These are phyloP conservation scores for Parotocinclus haroldoi DNA, from an alignment of 2,797 vertebrate species.

Conservation along the genomic window DNA sequence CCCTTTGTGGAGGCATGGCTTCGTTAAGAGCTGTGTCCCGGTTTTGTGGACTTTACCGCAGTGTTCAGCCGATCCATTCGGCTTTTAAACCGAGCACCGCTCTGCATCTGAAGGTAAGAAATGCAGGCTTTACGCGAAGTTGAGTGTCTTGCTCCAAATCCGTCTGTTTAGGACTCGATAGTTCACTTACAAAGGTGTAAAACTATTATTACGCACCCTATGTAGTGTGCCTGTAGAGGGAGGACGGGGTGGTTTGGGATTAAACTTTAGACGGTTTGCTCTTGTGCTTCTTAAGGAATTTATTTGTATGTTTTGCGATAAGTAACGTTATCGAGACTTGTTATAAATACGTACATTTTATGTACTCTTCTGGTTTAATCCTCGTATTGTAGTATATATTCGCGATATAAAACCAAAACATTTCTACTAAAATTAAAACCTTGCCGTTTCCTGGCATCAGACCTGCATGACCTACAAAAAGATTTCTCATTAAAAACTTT, in stretches of 20 bases:
- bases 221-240: conserved; percentile 7
- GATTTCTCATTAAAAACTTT: too few species aligned
- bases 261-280: too few species aligned
- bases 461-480: too few species aligned
- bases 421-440: too few species aligned
- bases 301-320: background rate
- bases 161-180: background rate
- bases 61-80: background rate
- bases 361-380: too few species aligned
- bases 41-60: conserved; percentile 7
- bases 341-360: too few species aligned
- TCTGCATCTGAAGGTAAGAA: conserved; percentile 21
- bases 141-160: background rate
- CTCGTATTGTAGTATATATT: too few species aligned
- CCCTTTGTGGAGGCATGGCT: conserved; percentile 6
- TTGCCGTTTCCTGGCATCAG: too few species aligned
- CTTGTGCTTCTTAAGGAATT: background rate
- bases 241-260: background rate
- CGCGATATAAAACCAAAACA: too few species aligned
- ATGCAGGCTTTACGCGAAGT: background rate
- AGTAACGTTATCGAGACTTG: too few species aligned
- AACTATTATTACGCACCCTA: background rate
- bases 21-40: conserved; percentile 2
- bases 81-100: background rate
- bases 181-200: background rate